Conservation (phyloP, 64 coral and sea anemone genomes). For the Exaiptasia diaphana region DNA sequence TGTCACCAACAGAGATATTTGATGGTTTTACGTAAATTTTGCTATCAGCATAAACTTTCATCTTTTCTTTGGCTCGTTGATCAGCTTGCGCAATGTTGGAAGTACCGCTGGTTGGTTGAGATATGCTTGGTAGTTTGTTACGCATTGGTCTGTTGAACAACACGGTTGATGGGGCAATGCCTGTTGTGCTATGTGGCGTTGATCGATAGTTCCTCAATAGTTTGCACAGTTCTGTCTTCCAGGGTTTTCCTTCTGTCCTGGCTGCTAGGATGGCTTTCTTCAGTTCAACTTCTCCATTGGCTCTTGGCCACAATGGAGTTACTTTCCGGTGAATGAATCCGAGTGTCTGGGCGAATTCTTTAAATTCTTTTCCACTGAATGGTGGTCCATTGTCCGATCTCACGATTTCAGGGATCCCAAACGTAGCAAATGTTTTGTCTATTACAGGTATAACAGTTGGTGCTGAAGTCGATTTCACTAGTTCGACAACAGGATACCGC, state of each 20-base stretch:
- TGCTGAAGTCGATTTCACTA: constrained; percentile 2
- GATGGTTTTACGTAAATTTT: not conserved
- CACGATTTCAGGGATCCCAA: not conserved
- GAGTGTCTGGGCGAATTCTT: not conserved
- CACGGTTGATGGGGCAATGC: constrained; percentile 3
- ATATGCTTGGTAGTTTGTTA: constrained; percentile 10
- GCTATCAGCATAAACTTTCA: constrained; percentile 27
- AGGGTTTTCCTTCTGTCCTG: not conserved
- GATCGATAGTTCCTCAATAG: constrained; percentile 24
- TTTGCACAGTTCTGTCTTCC: not conserved
- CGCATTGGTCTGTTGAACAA: constrained; percentile 10
- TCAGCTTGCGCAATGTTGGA: not conserved
- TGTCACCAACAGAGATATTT: not conserved
- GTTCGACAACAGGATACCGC: constrained; percentile 35
- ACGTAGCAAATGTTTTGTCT: not conserved
- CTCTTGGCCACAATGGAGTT: not conserved
- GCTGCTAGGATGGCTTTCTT: constrained; percentile 37
- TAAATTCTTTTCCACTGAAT: not conserved
- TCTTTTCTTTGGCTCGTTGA: not conserved
- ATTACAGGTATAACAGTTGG: not conserved
- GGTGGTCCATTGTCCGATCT: not conserved
- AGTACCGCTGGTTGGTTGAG: not conserved
- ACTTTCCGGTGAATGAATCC: constrained; percentile 13
- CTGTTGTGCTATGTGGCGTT: constrained; percentile 23
- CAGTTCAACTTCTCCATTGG: constrained; percentile 21